These are phyloP conservation scores for Caenorhabditis afra DNA, from an alignment of 2,888 invertebrate species.

Conservation along the genomic window DNA sequence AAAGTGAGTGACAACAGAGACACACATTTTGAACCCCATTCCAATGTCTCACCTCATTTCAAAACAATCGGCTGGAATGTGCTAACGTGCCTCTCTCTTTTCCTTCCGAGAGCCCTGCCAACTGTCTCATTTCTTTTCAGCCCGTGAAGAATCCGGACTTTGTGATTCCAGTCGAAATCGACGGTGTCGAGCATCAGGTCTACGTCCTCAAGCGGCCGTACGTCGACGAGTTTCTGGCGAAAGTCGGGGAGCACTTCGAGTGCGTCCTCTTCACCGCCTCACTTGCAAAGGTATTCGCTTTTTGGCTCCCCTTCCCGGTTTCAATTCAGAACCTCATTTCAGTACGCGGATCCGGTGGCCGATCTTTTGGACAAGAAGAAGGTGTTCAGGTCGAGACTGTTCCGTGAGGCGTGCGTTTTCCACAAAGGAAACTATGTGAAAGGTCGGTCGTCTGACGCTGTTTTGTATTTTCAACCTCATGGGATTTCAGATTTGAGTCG, in stretches of 20 bases:
- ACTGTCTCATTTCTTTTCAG: conserved; percentile 84
- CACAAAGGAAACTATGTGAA: conserved; percentile 99
- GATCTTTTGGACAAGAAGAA: conserved; percentile 98
- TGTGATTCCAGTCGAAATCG: conserved; percentile 99
- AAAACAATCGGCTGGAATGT: conserved; percentile 28
- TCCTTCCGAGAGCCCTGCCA: not conserved
- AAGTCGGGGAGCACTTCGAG: conserved; percentile 98
- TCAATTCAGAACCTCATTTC: conserved; percentile 70
- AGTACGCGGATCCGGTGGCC: conserved; percentile 99
- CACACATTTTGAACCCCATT: conserved; percentile 22
- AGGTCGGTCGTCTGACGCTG: conserved; percentile 73
- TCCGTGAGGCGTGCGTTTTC: conserved; percentile 99
- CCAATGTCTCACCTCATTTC: not conserved
- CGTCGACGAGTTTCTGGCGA: conserved; percentile 97
- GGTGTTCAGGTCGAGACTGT: conserved; percentile 88
- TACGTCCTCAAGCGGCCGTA: conserved; percentile 99
- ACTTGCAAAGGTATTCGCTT: conserved; percentile 88
- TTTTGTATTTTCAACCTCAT: not conserved
- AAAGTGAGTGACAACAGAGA: conserved; percentile 85
- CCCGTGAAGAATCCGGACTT: conserved; percentile 99
- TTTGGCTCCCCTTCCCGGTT: not conserved
- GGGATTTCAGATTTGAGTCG: conserved; percentile 90
- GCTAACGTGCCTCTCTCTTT: conserved; percentile 35
- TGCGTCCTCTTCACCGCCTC: conserved; percentile 99
- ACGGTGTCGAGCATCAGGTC: conserved; percentile 96